phyloP scores from a whole-genome alignment of 1,140 invertebrate species.

The Psix sp. region DNA sequence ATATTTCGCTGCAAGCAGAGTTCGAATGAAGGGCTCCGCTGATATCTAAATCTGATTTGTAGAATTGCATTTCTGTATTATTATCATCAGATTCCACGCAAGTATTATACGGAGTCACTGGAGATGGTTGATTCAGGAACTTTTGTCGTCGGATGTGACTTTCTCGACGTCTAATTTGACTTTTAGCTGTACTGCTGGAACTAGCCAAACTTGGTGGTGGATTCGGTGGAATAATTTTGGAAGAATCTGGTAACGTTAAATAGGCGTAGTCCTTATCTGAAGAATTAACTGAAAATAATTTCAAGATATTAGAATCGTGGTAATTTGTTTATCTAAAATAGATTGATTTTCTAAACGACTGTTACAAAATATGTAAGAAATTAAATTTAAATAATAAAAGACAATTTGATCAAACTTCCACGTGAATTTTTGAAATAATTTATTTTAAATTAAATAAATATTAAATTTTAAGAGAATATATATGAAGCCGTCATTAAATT shows the following conservation, averaged over 20 bases:
- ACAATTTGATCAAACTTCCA: too few relatives aligned
- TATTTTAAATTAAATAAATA: too few relatives aligned
- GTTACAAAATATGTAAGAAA: too few relatives aligned
- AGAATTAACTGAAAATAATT: not conserved
- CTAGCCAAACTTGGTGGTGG: conserved; percentile 1
- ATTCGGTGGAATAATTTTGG: not conserved
- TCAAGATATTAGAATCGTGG: not conserved
- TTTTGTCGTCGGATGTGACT: not conserved
- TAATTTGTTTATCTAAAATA: too few relatives aligned
- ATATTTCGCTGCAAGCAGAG: not conserved
- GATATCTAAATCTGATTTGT: not conserved
- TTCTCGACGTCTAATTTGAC: conserved; percentile 3
- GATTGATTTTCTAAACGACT: too few relatives aligned
- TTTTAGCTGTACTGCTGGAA: not conserved
- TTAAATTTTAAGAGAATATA: too few relatives aligned
- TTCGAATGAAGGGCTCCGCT: not conserved
- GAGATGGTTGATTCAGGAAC: not conserved
- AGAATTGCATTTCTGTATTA: not conserved
- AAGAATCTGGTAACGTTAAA: not conserved
- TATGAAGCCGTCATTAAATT: too few relatives aligned
- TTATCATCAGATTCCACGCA: not conserved
- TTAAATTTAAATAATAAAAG: too few relatives aligned
- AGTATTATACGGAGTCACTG: not conserved
- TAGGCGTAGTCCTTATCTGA: not conserved
- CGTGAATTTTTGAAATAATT: too few relatives aligned